Evolutionary conservation across 2,888 invertebrate genomes (phyloP), one percentile per base, ranked within the genome.

Genomic region (Noctua fimbriata): DNA sequence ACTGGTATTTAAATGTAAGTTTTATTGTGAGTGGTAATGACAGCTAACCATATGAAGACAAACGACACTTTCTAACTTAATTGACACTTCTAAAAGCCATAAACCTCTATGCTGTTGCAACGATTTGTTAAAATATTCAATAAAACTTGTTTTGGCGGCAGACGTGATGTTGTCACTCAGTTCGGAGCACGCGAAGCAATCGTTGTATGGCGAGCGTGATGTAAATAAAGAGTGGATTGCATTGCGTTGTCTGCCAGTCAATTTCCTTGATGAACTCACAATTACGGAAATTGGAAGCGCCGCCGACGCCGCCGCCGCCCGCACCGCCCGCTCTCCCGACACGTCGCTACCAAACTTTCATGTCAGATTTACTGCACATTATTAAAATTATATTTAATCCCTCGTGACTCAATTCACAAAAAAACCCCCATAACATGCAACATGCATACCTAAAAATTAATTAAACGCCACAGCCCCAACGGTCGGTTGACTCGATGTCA

Each of bases 221-320:
- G 92, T 92, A 93, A 93, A 93, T 93, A 93, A 93, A 92, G 91
- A 94, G 91, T 93, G 91, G 91, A 93, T 93, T 92, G 92, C 92
- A 91, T 92, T 91, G 92, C 93, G 93, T 93, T 93, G 94, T 94
- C 94, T 94, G 92, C 92, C 92, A 94, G 93, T 95, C 96, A 95
- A 96, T 96, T 96, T 96, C 95, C 95, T 95, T 95, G 95, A 96
- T 96, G 95, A 95, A 95, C 93, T 95, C 93, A 95, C 95, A 95
- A 95, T 96, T 95, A 95, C 94, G 95, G 95, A 96, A 96, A 96
- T 96, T 95, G 94, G 92, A 94, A 94, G 92, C 90, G 93, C 91
- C 91, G 93, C 91, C 91, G 87, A 84, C 87, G 83, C 82, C 89
- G 84, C 87, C 76, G 79, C 87, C 76, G 78, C 72, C 72, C 86